Conservation (phyloP, 2,113 vertebrate species). For the Coryphaenoides rupestris region DNA sequence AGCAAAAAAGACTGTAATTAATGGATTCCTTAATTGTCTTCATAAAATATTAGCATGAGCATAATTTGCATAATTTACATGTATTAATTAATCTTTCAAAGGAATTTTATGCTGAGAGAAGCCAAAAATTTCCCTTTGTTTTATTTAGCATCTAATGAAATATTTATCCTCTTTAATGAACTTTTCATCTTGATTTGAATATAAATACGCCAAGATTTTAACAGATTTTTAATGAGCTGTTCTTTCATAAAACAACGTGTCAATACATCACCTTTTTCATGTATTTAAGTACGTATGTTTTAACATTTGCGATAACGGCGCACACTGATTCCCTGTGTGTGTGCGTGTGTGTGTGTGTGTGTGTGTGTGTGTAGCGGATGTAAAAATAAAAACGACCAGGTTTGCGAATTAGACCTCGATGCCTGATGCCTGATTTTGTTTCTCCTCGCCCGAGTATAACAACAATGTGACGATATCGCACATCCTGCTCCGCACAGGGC, state of each 20-base stretch:
- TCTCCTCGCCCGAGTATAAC: conserved; percentile 5
- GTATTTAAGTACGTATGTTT: conserved; percentile 22
- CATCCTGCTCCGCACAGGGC: conserved; percentile 1
- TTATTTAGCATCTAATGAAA: conserved; percentile 99
- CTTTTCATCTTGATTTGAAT: conserved; percentile 99
- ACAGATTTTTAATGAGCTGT: conserved; percentile 77
- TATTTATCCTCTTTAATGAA: conserved; percentile 99
- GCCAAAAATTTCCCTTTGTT: conserved; percentile 99
- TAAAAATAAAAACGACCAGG: too few species aligned
- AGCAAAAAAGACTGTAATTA: conserved; percentile 99
- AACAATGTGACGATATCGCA: not conserved
- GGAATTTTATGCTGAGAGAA: conserved; percentile 99
- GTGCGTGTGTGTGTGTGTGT: not conserved
- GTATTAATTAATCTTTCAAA: conserved; percentile 99
- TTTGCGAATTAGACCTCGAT: too few species aligned
- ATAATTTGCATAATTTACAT: conserved; percentile 99
- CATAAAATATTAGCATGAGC: conserved; percentile 99
- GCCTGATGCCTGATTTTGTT: conserved; percentile 1
- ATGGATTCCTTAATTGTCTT: conserved; percentile 99
- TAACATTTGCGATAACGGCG: conserved; percentile 30
- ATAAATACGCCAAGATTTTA: conserved; percentile 94
- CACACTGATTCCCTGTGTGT: not conserved
- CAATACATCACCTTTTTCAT: conserved; percentile 42
- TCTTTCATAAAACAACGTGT: conserved; percentile 57
- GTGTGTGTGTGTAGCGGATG: not conserved